Evolutionary conservation across 2,113 vertebrate species (phyloP).

Genomic region (Pteropus alecto): DNA sequence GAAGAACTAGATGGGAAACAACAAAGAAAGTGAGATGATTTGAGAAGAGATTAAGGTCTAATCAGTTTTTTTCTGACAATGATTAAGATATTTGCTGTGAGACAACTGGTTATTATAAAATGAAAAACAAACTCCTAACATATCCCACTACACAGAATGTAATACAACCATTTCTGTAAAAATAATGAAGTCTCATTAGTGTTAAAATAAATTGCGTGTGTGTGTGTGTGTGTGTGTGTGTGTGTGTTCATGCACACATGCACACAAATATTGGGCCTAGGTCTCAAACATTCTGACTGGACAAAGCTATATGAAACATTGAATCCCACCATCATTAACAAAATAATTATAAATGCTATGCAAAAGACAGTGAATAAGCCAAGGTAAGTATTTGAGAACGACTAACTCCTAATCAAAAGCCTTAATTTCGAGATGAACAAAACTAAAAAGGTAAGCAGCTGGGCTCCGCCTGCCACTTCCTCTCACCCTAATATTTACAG

Average conservation of each 20-base stretch:
- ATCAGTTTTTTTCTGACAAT: background rate
- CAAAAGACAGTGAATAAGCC: too few relatives aligned
- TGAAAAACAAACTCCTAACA: background rate
- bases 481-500: too few relatives aligned
- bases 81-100: background rate
- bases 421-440: too few relatives aligned
- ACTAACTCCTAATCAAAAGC: too few relatives aligned
- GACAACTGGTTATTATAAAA: background rate
- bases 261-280: background rate
- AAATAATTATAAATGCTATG: too few relatives aligned
- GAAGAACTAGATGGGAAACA: background rate
- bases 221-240: accelerated
- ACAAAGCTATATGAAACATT: too few relatives aligned
- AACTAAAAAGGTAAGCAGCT: too few relatives aligned
- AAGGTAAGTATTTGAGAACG: too few relatives aligned
- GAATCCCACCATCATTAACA: too few relatives aligned
- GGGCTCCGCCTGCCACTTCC: too few relatives aligned
- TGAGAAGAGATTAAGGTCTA: background rate
- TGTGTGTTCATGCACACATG: accelerated
- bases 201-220: background rate
- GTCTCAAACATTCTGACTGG: background rate
- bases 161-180: background rate
- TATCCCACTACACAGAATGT: background rate
- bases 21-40: background rate
- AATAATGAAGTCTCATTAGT: background rate